Conservation (phyloP, 2,797 vertebrate species). For the Sebastes reedi region DNA sequence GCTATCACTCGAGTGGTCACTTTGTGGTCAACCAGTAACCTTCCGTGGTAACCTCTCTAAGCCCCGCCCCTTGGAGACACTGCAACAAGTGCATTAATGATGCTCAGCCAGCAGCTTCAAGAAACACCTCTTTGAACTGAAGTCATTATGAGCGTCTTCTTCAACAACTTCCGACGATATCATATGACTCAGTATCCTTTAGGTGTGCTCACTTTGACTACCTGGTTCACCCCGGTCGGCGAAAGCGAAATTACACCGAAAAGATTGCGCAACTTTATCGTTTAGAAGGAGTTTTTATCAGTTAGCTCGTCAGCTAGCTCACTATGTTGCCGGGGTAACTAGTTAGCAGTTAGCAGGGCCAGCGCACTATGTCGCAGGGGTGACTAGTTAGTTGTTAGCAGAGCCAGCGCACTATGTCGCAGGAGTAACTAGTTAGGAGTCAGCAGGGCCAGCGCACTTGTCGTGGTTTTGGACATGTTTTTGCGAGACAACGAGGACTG, state of each 20-base stretch:
- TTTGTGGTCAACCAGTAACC: slow-evolving; percentile 58
- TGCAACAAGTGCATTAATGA: slow-evolving; percentile 86
- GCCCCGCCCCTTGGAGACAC: slow-evolving; percentile 67
- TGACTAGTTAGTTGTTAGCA: not conserved
- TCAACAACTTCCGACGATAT: not conserved
- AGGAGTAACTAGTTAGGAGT: slow-evolving; percentile 15
- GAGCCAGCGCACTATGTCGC: slow-evolving; percentile 4
- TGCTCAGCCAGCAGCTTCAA: slow-evolving; percentile 60
- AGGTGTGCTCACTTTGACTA: not conserved
- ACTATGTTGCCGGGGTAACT: not conserved
- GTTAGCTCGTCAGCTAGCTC: slow-evolving; percentile 6
- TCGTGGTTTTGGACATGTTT: slow-evolving; percentile 59
- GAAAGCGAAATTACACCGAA: slow-evolving; percentile 20
- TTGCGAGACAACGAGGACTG: slow-evolving; percentile 10
- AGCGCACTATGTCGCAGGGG: slow-evolving; percentile 1
- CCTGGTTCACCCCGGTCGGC: slow-evolving; percentile 23
- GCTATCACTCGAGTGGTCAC: slow-evolving; percentile 35
- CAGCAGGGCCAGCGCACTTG: slow-evolving; percentile 10
- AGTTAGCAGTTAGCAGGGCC: not conserved
- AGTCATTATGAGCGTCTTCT: not conserved
- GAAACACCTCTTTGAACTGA: slow-evolving; percentile 49
- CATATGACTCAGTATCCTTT: not conserved
- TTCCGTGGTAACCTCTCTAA: slow-evolving; percentile 3
- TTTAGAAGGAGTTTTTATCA: slow-evolving; percentile 60
- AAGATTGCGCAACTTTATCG: slow-evolving; percentile 39